Evolutionary conservation across 53 echinoderm and acorn worm species (phyloP).

Genomic region (Henricia sp.): DNA sequence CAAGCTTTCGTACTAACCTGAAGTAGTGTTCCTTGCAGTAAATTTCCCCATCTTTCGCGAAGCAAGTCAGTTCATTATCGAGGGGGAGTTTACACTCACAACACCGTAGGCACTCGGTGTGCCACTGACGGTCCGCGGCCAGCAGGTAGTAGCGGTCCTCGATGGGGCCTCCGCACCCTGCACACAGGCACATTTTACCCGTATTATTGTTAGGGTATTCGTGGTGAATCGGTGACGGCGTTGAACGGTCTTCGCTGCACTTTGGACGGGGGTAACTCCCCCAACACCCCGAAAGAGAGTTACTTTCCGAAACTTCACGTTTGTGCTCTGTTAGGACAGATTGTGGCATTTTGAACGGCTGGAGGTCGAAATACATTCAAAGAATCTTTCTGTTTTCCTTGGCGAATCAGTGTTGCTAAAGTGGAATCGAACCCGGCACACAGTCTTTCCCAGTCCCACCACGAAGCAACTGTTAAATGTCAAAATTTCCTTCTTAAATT

Average conservation of each 20-base stretch:
- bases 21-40: slow-evolving; percentile 97
- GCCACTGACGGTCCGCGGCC: slow-evolving; percentile 94
- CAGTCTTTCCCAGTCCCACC: no score
- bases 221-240: not conserved
- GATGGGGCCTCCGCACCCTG: slow-evolving; percentile 88
- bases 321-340: slow-evolving; percentile 19
- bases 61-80: slow-evolving; percentile 91
- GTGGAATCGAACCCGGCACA: no score
- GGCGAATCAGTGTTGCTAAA: no score
- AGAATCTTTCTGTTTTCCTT: no score
- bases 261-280: slow-evolving; percentile 13
- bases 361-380: slow-evolving; percentile 58
- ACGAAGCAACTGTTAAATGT: no score
- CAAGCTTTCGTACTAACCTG: slow-evolving; percentile 71
- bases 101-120: slow-evolving; percentile 79
- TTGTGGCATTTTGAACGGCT: slow-evolving; percentile 53
- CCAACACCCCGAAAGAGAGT: slow-evolving; percentile 8
- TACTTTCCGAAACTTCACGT: slow-evolving; percentile 1
- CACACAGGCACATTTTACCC: slow-evolving; percentile 80
- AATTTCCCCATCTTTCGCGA: slow-evolving; percentile 91
- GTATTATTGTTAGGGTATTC: no score
- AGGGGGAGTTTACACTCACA: slow-evolving; percentile 84
- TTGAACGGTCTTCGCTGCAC: not conserved
- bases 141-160: slow-evolving; percentile 86
- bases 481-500: no score